Evolutionary conservation across 2,888 invertebrate genomes (phyloP), one percentile per base, ranked within the genome.

Genomic region (Amaurobius ferox): DNA sequence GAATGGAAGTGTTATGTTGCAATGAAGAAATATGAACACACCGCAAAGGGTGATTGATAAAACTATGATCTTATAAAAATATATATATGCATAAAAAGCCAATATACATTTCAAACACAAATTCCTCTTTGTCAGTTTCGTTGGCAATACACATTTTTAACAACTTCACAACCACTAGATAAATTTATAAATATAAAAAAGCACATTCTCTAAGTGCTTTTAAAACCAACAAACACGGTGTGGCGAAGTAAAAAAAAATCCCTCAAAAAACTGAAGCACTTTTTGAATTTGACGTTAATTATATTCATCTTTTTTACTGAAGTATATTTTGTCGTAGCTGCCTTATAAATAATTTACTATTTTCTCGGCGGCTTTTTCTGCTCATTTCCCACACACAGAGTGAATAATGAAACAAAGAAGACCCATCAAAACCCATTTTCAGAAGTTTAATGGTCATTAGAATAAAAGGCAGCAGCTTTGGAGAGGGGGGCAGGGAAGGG

Each of bases 361-460:
- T 23, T 55, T 55, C 55, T 23, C 55, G 23, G 1, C 55, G 23
- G 55, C 55, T 7, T 55, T 55, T 55, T 23, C 55, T 55, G 3
- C 23, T 23, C 55, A 23, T 55, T 55, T 23, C 11, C 13, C 16
- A 55, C 11, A 55, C 55, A 0, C 55, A 3, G 23, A 55, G 55
- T 68, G 68, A 68, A 68, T 68, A 68, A 68, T 68, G 68, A 68
- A 68, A 68, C 68, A 68, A 68, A 68, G 40, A 39, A 68, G 35
- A 26, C 28, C 68, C 35, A 68, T 68, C 40, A 40, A 35, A 68
- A 68, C n/a, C 68, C 68, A 40, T 68, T 68, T 68, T 68, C 28
- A 11, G 26, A 40, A 68, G 68, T 68, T 68, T 68, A 68, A 68
- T 40, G 40, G 68, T 68, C 68, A 68, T 68, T 68, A 68, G 40